Base-by-base conservation (phyloP, 2,113 vertebrate genomes). In the Hippolais icterina region DNA sequence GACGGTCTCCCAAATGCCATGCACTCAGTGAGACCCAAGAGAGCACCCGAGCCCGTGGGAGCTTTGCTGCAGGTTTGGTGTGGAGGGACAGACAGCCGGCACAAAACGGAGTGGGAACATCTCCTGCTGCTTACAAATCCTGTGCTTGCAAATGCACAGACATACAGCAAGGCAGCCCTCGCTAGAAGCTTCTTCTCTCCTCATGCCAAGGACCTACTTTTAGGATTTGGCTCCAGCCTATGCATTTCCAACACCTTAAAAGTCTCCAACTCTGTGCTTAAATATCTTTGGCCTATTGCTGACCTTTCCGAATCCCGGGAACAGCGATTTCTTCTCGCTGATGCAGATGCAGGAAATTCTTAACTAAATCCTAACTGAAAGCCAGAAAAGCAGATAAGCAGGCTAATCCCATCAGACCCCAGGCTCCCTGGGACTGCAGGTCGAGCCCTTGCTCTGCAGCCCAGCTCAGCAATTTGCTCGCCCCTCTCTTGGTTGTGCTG, bases 301-400 rank as follows among this genome's bases (percentile, higher is more conserved):
- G 90, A 85, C 92, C 91, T 88, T 60, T 80, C 25, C 0, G n/a
- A 85, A 93, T 91, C 83, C 54, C 4, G 0, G 81, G 81, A 88
- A 91, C 22, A 69, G 85, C 66, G 37, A 47, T 93, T 96, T 94
- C 59, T 93, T 91, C 92, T 93, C 37, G 46, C 84, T 87, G 96
- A 94, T 96, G 90, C 94, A 96, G 90, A 97, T 83, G 78, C 69
- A 94, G 83, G 85, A 94, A 92, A 97, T 96, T 95, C 87, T 97
- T 96, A 79, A 85, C 94, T 82, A 93, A 97, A 94, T 82, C 91
- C 91, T 69, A 74, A 89, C 86, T 72, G 89, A 90, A 76, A 97
- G 92, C 79, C 94, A 91, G 81, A 65, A 44, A 93, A 83, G 41
- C 18, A 96, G 96, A 96, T 97, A 96, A 97, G 93, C 89, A 95